Conservation (phyloP, 2,797 vertebrate genomes). For the Hydrocynus forskahlii region DNA sequence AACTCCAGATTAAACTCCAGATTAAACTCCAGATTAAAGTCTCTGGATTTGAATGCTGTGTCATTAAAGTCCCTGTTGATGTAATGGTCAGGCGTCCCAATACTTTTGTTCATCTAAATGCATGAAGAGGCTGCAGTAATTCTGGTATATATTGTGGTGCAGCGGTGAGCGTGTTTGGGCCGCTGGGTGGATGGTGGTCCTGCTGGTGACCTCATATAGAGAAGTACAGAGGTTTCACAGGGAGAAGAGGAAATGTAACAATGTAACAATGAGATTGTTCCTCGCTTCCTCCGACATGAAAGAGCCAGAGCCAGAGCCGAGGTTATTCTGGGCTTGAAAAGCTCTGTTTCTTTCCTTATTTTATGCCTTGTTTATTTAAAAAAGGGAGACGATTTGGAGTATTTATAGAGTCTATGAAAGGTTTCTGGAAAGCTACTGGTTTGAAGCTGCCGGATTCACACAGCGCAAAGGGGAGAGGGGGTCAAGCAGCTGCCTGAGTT, state of each 20-base stretch:
- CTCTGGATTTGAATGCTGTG: no score
- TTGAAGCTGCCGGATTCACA: slow-evolving; percentile 61
- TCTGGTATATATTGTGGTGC: not conserved
- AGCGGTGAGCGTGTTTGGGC: not conserved
- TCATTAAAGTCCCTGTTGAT: no score
- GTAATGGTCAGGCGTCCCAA: no score
- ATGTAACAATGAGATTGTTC: slow-evolving; percentile 86
- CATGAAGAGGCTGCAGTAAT: no score
- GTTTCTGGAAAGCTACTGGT: slow-evolving; percentile 58
- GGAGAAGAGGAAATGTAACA: slow-evolving; percentile 83
- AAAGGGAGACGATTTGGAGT: slow-evolving; percentile 69
- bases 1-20: no score
- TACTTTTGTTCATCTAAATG: no score
- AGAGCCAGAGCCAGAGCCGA: slow-evolving; percentile 70
- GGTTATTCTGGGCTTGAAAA: slow-evolving; percentile 81
- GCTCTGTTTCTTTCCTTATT: slow-evolving; percentile 74
- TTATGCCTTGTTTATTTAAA: slow-evolving; percentile 79
- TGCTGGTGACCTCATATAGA: slow-evolving; percentile 75
- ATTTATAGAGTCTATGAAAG: slow-evolving; percentile 77
- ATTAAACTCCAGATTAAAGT: no score
- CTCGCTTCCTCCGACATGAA: slow-evolving; percentile 83
- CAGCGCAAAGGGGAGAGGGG: slow-evolving; percentile 32
- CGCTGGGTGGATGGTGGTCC: slow-evolving; percentile 23
- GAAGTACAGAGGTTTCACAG: slow-evolving; percentile 78
- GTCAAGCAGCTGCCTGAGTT: slow-evolving; percentile 55